Percentiles rank a stretch among this genome's conserved stretches.
These are phyloP conservation scores for Stenodera caucasica DNA, from an alignment of 2,888 invertebrate species.

Conservation along the genomic window DNA sequence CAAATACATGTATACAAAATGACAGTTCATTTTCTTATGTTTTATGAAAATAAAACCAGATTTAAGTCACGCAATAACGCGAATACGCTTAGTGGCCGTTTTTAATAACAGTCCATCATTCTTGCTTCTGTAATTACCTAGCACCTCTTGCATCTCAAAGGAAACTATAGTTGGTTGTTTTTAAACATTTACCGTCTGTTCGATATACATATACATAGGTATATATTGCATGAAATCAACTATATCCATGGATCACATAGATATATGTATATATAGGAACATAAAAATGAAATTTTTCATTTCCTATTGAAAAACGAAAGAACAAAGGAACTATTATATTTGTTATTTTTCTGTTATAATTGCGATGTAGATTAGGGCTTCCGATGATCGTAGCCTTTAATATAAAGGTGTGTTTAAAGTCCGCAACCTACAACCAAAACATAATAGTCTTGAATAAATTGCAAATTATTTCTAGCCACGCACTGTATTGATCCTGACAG, in stretches of 20 bases:
- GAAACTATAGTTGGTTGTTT: not conserved
- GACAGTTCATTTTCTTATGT: constrained; percentile 2
- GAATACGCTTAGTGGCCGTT: constrained; percentile 43
- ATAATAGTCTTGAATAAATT: constrained; percentile 7
- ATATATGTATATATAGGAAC: no score
- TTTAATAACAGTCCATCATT: constrained; percentile 47
- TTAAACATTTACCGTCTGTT: constrained; percentile 32
- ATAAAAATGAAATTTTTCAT: not conserved
- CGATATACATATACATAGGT: no score
- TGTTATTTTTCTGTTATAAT: not conserved
- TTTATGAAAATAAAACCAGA: constrained; percentile 6
- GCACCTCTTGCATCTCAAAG: constrained; percentile 40
- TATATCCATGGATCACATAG: constrained; percentile 10
- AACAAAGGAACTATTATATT: no score
- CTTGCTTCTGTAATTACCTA: constrained; percentile 46
- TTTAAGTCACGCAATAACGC: constrained; percentile 8
- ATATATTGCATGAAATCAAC: constrained; percentile 31
- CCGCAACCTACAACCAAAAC: constrained; percentile 2
- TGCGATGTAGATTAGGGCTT: not conserved
- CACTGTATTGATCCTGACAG: constrained; percentile 6
- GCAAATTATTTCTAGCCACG: constrained; percentile 8
- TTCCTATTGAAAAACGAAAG: not conserved
- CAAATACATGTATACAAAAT: not conserved
- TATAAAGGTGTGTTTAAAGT: constrained; percentile 8
- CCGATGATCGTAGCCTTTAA: constrained; percentile 24